phyloP scores from a whole-genome alignment of 2,888 invertebrate species.

The Drosophila limbata region DNA sequence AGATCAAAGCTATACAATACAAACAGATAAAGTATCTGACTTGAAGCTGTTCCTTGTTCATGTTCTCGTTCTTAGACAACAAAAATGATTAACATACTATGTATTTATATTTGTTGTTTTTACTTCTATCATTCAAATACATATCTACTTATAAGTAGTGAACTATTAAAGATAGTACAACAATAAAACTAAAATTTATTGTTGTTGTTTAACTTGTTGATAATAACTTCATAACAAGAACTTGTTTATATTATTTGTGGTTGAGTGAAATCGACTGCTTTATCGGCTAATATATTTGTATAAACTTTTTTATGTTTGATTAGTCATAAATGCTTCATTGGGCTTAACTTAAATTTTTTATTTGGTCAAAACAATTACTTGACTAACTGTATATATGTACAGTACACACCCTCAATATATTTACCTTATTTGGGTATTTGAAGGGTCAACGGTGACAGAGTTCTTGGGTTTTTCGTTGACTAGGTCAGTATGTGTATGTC shows the following conservation, averaged over 20 bases:
- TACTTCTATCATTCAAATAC: neutral
- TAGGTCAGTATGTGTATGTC: constrained; percentile 73
- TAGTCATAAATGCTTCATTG: too few relatives aligned
- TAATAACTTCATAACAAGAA: neutral
- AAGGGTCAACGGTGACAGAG: constrained; percentile 36
- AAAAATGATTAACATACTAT: neutral
- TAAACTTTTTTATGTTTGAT: neutral
- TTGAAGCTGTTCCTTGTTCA: constrained; percentile 1
- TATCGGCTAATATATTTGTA: constrained; percentile 6
- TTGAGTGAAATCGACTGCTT: constrained; percentile 8
- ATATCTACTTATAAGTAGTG: neutral
- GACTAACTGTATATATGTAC: neutral
- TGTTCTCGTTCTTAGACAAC: neutral
- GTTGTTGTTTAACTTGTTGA: constrained; percentile 2
- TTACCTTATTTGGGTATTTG: constrained; percentile 65
- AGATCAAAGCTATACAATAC: constrained; percentile 11
- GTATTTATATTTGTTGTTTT: neutral
- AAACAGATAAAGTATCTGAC: constrained; percentile 9
- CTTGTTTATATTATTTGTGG: constrained; percentile 2
- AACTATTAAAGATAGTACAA: constrained; percentile 1
- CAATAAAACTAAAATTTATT: neutral
- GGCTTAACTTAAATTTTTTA: too few relatives aligned
- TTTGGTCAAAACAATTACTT: neutral
- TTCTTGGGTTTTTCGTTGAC: constrained; percentile 62
- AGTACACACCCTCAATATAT: constrained; percentile 6